These are phyloP conservation scores for Amphimedon queenslandica DNA, from an alignment of 37 sponge, comb jelly and placozoan species.

Conservation along the genomic window DNA sequence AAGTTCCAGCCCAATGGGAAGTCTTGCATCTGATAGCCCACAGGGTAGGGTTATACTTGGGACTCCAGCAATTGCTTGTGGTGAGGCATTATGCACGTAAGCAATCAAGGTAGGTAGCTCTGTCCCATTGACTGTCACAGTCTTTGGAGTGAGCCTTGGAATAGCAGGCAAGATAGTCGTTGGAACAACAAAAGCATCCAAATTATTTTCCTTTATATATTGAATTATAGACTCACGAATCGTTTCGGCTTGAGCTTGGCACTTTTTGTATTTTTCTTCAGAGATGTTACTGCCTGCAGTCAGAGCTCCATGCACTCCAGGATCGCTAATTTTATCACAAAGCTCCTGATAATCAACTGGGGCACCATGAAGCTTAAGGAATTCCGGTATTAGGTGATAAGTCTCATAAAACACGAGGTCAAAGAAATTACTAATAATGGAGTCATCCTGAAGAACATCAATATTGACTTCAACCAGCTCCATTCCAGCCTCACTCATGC, in stretches of 20 bases:
- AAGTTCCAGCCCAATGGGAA: constrained; percentile 33
- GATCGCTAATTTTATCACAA: constrained; percentile 1
- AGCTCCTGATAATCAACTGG: constrained; percentile 30
- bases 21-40: constrained; percentile 14
- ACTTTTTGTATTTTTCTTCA: constrained; percentile 5
- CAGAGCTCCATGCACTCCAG: constrained; percentile 3
- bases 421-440: background rate
- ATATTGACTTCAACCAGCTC: constrained; percentile 19
- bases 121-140: constrained; percentile 1
- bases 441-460: background rate
- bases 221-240: background rate
- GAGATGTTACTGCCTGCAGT: background rate
- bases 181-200: constrained; percentile 14
- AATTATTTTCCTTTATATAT: constrained; percentile 1
- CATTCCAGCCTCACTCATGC: constrained; percentile 13
- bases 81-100: constrained; percentile 6
- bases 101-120: constrained; percentile 13
- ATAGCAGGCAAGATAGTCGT: constrained; percentile 30
- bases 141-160: background rate
- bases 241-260: background rate
- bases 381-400: constrained; percentile 15
- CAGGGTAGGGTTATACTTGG: constrained; percentile 26
- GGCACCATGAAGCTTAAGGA: constrained; percentile 7
- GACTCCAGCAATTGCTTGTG: constrained; percentile 26
- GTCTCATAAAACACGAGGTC: constrained; percentile 21